A percentile compares a stretch with the other conserved stretches of the same genome.
phyloP scores from a whole-genome alignment of 2,888 invertebrate genomes.

The Ethmia dodecea region DNA sequence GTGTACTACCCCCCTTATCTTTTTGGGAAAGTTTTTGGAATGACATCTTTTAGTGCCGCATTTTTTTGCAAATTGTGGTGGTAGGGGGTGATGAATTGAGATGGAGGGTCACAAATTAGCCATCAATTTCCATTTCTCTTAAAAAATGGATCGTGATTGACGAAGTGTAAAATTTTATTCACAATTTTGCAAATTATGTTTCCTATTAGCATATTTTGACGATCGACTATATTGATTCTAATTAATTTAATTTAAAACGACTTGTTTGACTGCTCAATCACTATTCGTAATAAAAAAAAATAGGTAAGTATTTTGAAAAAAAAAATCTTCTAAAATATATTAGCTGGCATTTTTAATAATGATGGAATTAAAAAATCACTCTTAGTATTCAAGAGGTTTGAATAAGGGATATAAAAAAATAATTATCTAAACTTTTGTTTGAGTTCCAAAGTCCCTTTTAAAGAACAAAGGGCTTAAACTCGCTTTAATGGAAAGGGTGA shows the following conservation, averaged over 20 bases:
- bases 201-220: slow-evolving; percentile 8
- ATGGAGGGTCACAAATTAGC: too few relatives aligned
- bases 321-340: too few relatives aligned
- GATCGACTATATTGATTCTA: slow-evolving; percentile 4
- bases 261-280: too few relatives aligned
- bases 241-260: slow-evolving; percentile 8
- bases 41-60: slow-evolving; percentile 5
- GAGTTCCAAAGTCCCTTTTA: slow-evolving; percentile 29
- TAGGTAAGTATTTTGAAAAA: too few relatives aligned
- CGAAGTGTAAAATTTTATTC: slow-evolving; percentile 10
- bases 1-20: slow-evolving; percentile 28
- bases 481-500: slow-evolving; percentile 34
- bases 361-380: slow-evolving; percentile 21
- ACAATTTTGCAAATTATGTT: slow-evolving; percentile 8
- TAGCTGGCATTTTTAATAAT: slow-evolving; percentile 18
- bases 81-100: slow-evolving; percentile 15
- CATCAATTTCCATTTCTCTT: too few relatives aligned
- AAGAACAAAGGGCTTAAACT: slow-evolving; percentile 52
- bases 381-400: slow-evolving; percentile 28
- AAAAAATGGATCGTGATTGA: slow-evolving; percentile 11
- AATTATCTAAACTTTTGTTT: slow-evolving; percentile 53
- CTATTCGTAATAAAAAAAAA: too few relatives aligned
- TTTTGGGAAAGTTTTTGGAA: slow-evolving; percentile 8
- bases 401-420: slow-evolving; percentile 49
- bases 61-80: slow-evolving; percentile 18